Evolutionary conservation across 2,797 vertebrate genomes (phyloP).

Genomic region (Amphiprion clarkii): DNA sequence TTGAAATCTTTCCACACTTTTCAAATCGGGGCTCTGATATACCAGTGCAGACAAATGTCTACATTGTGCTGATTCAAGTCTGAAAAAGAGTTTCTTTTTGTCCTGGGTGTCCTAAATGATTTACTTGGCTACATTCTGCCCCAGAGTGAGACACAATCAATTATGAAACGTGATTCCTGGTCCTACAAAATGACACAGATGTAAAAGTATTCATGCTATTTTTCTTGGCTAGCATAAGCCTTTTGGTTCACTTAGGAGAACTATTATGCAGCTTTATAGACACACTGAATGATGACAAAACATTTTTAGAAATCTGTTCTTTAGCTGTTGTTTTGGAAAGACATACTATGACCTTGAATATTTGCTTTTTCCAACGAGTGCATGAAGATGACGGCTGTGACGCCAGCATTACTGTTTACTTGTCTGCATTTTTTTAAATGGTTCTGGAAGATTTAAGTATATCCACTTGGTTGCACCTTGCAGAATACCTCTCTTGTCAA

Average conservation of each 20-base stretch:
- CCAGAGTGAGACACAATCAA: constrained; percentile 30
- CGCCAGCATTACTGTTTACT: no score
- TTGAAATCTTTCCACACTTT: constrained; percentile 21
- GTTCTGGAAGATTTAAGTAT: no score
- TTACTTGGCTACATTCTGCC: constrained; percentile 13
- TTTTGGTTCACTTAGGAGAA: constrained; percentile 2
- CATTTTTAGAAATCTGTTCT: constrained; percentile 9
- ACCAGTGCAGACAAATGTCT: constrained; percentile 6
- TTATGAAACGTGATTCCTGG: constrained; percentile 23
- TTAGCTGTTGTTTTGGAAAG: constrained; percentile 4
- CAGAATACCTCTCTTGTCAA: no score
- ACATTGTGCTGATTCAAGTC: neutral
- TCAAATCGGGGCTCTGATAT: neutral
- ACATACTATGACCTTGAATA: neutral
- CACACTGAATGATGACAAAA: neutral
- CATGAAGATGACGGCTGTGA: neutral
- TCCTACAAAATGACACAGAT: constrained; percentile 25
- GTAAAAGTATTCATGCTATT: constrained; percentile 28
- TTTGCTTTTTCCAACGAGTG: neutral
- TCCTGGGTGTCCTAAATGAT: constrained; percentile 17
- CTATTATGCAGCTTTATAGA: constrained; percentile 2
- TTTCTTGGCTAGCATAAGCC: constrained; percentile 2
- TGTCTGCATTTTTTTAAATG: no score
- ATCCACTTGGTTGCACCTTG: no score
- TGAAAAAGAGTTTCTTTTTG: constrained; percentile 19